A percentile compares a stretch with the other conserved stretches of the same genome.
Conservation (phyloP, 2,113 vertebrate genomes). For the Oryzias melastigma region DNA sequence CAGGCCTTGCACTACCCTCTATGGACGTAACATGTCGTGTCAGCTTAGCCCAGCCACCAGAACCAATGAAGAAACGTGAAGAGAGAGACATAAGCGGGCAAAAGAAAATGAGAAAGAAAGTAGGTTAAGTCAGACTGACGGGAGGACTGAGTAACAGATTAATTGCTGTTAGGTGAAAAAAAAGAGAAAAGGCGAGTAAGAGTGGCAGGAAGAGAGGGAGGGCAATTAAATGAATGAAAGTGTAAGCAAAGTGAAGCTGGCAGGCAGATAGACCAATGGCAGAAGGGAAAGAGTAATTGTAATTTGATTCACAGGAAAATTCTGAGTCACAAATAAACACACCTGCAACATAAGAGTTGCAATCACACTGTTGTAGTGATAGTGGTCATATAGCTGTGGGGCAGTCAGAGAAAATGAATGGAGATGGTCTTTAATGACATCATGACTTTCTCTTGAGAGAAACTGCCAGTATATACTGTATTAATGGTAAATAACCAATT, state of each 20-base stretch:
- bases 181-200: slow-evolving; percentile 33
- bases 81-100: slow-evolving; percentile 4
- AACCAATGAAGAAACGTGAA: slow-evolving; percentile 33
- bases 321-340: not conserved
- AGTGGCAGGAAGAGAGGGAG: slow-evolving; percentile 48
- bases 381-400: slow-evolving; percentile 36
- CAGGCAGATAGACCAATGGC: slow-evolving; percentile 3
- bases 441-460: no score
- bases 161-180: slow-evolving; percentile 63
- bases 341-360: slow-evolving; percentile 12
- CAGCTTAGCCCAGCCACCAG: slow-evolving; percentile 48
- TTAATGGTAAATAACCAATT: no score
- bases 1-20: slow-evolving; percentile 33
- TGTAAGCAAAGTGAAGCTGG: slow-evolving; percentile 34
- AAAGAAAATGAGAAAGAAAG: slow-evolving; percentile 55
- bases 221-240: slow-evolving; percentile 54
- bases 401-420: not conserved
- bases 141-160: slow-evolving; percentile 65
- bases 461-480: no score
- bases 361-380: slow-evolving; percentile 20
- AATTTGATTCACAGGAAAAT: slow-evolving; percentile 61
- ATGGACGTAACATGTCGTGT: slow-evolving; percentile 59
- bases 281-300: slow-evolving; percentile 46
- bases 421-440: no score
- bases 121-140: slow-evolving; percentile 73